Base-by-base conservation (phyloP, 2,797 vertebrate genomes). In the Clangula hyemalis region DNA sequence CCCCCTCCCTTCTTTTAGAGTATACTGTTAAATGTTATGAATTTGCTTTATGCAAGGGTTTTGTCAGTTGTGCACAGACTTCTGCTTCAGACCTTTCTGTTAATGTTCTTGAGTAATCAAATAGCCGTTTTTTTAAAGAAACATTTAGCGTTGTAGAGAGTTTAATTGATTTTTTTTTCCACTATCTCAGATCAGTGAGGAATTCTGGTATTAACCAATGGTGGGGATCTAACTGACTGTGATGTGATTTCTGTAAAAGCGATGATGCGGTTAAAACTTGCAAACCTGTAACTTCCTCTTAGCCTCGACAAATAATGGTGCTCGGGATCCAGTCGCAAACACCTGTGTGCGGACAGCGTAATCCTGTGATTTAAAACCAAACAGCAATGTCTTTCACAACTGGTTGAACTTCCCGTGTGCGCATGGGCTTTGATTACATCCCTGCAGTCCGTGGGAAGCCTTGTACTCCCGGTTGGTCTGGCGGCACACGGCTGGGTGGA, bases 221-320 rank as follows among this genome's bases (percentile, higher is more conserved):
- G 60, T 87, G 69, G 77, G 64, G 61, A 57, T 91, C 58, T 30
- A 30, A 54, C 30, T 83, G 65, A 87, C 61, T 82, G 10, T 87
- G 85, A 94, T 83, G 73, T 89, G 93, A 89, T 41, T 83, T 94
- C 57, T 87, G 70, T 96, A 71, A 54, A 89, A 77, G 41, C 53
- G 54, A 11, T 87, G 58, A 77, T 6, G 47, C 64, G 62, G 68
- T 66, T 94, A 45, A n/a, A 89, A 87, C 54, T 80, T 83, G 75
- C 68, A 83, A 83, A 92, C 39, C 36, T 95, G 85, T 93, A 92
- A 89, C 78, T 89, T 94, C 68, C 49, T 96, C 87, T 96, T 93
- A 96, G 95, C 93, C 82, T 92, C 75, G 76, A 92, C 25, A 47
- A 71, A 81, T 68, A 91, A 2, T 36, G 69, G 89, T 94, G 91